Conservation (phyloP, 2,113 vertebrate genomes). For the Menura novaehollandiae region DNA sequence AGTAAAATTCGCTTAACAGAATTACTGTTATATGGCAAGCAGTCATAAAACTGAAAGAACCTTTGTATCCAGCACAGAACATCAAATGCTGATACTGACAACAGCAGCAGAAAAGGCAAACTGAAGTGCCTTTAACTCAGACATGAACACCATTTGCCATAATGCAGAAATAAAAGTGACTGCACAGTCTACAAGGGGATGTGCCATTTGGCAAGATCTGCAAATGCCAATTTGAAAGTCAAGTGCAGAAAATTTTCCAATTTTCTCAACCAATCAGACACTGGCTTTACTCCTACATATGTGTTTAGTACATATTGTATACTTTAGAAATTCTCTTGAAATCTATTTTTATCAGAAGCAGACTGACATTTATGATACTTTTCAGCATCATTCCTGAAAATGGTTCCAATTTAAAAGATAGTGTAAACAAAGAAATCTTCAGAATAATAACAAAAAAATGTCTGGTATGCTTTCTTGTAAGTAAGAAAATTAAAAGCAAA, state of each 20-base stretch:
- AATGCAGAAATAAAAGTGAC: neutral
- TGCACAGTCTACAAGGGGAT: neutral
- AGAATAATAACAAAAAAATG: neutral
- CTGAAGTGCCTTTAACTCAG: neutral
- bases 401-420: neutral
- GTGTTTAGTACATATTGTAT: neutral
- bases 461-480: rapidly evolving
- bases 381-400: neutral
- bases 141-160: neutral
- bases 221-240: neutral
- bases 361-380: neutral
- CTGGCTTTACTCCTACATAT: neutral
- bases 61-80: neutral
- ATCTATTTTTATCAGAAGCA: neutral
- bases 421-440: neutral
- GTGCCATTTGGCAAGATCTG: neutral
- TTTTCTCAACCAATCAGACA: neutral
- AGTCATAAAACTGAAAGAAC: neutral
- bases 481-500: neutral
- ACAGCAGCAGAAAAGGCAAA: neutral
- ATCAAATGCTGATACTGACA: neutral
- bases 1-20: neutral
- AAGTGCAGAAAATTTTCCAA: neutral
- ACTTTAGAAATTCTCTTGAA: neutral
- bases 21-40: neutral